A percentile compares a stretch with the other conserved stretches of the same genome.
Evolutionary conservation across 2,888 invertebrate genomes (phyloP).

Genomic region (Metellina segmentata): DNA sequence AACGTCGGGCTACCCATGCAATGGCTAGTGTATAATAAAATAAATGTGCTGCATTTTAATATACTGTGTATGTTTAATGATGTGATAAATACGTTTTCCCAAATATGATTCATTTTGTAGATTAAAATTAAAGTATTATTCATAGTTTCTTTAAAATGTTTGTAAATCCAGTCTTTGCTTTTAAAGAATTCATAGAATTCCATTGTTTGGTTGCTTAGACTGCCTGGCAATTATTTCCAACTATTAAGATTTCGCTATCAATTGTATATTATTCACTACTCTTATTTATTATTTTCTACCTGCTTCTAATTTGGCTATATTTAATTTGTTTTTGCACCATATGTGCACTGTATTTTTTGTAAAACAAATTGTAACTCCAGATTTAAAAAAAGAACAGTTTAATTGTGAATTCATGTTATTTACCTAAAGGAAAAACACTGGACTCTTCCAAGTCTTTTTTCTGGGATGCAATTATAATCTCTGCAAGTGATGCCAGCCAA

Average conservation of each 20-base stretch:
- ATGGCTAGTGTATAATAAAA: no score
- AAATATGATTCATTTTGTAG: no score
- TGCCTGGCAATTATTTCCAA: no score
- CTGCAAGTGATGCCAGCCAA: conserved; percentile 81
- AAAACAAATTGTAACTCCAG: neutral
- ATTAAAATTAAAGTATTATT: no score
- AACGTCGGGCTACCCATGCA: no score
- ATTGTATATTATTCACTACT: no score
- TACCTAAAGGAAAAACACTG: conserved; percentile 42
- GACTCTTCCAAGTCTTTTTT: conserved; percentile 28
- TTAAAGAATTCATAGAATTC: no score
- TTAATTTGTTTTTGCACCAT: neutral
- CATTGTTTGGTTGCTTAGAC: no score
- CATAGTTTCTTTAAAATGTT: neutral
- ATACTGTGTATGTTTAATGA: no score
- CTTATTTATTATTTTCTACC: neutral
- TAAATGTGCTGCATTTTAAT: no score
- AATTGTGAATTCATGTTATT: neutral
- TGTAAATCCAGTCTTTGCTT: neutral
- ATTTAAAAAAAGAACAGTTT: neutral
- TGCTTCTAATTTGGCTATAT: neutral
- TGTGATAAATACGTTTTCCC: no score
- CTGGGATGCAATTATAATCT: conserved; percentile 82
- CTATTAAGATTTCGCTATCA: no score
- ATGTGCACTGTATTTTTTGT: neutral